These are phyloP conservation scores for Lutra lutra DNA, from an alignment of 2,797 vertebrate species.

Conservation along the genomic window DNA sequence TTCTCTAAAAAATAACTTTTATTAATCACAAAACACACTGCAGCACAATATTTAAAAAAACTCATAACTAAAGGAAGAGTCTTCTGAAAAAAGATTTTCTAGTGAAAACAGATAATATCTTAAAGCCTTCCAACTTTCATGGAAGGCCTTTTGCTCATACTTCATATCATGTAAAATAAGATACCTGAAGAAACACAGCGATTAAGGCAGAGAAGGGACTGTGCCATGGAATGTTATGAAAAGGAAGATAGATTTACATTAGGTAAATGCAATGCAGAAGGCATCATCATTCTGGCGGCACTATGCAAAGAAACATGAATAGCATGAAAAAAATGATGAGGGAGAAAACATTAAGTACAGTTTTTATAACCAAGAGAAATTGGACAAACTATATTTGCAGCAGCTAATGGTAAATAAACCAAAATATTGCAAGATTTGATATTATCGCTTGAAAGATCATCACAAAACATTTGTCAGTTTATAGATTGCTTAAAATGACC, in stretches of 20 bases:
- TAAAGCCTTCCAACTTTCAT: background rate
- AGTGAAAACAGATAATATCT: background rate
- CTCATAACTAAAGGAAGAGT: background rate
- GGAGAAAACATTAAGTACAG: too few relatives aligned
- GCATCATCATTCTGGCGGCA: too few relatives aligned
- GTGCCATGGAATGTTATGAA: background rate
- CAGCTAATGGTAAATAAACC: too few relatives aligned
- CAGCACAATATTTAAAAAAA: background rate
- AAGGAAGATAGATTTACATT: background rate
- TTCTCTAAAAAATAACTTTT: background rate
- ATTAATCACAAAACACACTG: background rate
- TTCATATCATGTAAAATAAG: background rate
- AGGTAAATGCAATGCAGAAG: too few relatives aligned
- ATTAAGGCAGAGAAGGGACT: background rate
- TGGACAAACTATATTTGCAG: too few relatives aligned
- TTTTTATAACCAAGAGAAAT: too few relatives aligned
- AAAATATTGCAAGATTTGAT: too few relatives aligned
- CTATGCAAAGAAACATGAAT: too few relatives aligned
- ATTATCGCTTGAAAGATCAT: too few relatives aligned
- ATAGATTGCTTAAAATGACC: too few relatives aligned
- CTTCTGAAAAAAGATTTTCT: background rate
- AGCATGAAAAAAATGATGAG: too few relatives aligned
- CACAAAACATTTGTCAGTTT: too few relatives aligned
- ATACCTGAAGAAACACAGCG: background rate
- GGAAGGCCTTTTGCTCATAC: background rate